A percentile compares a stretch with the other conserved stretches of the same genome.
Conservation (phyloP, 1,140 invertebrate genomes). For the Trissolcus basalis region DNA sequence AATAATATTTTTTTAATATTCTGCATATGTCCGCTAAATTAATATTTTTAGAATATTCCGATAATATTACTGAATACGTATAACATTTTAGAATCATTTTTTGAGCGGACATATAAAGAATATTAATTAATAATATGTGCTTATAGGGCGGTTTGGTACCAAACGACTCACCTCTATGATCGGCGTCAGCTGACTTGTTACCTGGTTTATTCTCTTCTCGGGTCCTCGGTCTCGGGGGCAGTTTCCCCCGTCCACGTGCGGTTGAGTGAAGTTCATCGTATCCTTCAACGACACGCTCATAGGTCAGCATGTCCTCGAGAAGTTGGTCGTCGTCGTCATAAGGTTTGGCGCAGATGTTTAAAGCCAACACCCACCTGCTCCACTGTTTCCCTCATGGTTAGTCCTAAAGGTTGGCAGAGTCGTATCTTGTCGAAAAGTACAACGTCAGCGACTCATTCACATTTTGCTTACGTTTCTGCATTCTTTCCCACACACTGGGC, state of each 20-base stretch:
- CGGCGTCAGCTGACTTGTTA: background rate
- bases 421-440: slow-evolving; percentile 9
- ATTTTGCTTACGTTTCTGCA: slow-evolving; percentile 1
- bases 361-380: slow-evolving; percentile 10
- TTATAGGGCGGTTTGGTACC: background rate
- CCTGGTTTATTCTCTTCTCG: no score
- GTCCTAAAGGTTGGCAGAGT: background rate
- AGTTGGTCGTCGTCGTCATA: slow-evolving; percentile 9
- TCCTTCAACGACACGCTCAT: background rate
- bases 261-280: slow-evolving; percentile 11
- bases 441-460: slow-evolving; percentile 5
- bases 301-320: slow-evolving; percentile 1
- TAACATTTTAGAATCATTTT: no score
- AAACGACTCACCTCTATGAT: background rate
- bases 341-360: background rate
- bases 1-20: no score
- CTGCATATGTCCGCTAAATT: no score
- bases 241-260: no score
- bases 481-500: slow-evolving; percentile 8
- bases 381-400: slow-evolving; percentile 5
- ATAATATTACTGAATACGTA: no score
- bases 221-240: no score
- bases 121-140: no score
- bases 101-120: no score
- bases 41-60: no score